Evolutionary conservation across 2,888 invertebrate genomes (phyloP), one percentile per base, ranked within the genome.

Genomic region (Salticus scenicus): DNA sequence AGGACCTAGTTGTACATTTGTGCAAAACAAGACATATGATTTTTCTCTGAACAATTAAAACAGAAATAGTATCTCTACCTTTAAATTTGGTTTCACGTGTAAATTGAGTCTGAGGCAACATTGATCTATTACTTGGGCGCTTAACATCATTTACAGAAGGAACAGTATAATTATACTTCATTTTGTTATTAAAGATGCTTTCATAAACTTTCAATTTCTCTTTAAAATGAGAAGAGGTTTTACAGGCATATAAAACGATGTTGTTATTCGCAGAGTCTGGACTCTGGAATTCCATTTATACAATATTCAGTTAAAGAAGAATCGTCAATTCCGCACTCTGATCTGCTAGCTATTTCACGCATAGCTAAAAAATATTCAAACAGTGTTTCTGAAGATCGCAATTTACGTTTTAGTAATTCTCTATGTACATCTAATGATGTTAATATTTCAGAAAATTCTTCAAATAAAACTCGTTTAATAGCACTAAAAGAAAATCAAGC

Each of bases 141-240:
- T 51, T 51, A 51, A 10, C 17, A 51, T 51, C 17, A 51, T 17
- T 17, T 10, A 20, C 7, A 51, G 10, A 10, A n/a, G 67, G 14
- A 10, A 51, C 7, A 51, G 5, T 10, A 51, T 5, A 17, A 5
- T 5, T 10, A 10, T 5, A 37, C 5, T 12, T 37, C 5, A 8
- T 37, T 37, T 37, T 5, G 12, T 8, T 12, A 47, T 14, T 24
- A 24, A 63, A 63, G 2, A 63, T 17, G 10, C 24, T 63, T 24
- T 63, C 63, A 63, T 63, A 63, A 24, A 63, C 17, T 24, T 63
- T 63, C 24, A 63, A 63, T 14, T 63, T 63, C 2, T 63, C 27
- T 63, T 63, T 63, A 7, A 63, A 63, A 4, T 63, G 24, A 24
- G 24, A 24, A 10, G 24, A 2, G 14, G 7, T 63, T 63, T 63